Evolutionary conservation across 2,797 vertebrate species (phyloP), one percentile per base, ranked within the genome.

Genomic region (Astyanax mexicanus): DNA sequence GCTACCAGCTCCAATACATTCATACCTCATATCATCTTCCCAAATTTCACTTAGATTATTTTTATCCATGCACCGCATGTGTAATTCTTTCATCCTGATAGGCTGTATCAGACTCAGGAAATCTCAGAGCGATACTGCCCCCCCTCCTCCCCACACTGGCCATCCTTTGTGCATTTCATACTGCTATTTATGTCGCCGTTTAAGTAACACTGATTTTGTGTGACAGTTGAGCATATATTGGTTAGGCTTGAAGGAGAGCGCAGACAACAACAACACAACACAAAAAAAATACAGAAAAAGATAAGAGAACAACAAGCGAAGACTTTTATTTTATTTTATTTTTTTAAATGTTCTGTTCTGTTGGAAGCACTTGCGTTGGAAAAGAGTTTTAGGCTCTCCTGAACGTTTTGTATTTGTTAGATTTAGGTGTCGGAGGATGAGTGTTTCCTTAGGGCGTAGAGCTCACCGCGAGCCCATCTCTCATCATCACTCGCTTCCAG

Each of bases 201-300:
- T 93, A 90, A 89, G 88, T 93, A 93, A 96, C 94, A 79, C 90
- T 97, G 95, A 96, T 96, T 85, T 89, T 89, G 88, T 92, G 86
- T 96, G 96, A 96, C 96, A 97, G 95, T 88, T 95, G 94, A 94
- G 94, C 94, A 93, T 94, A 94, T 92, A 88, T 58, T 92, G 94
- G 91, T 94, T 94, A 91, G 91, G 88, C 92, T 92, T 89, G 94
- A 94, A 93, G 93, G 91, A 89, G 85, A 93, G 92, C 93, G 89
- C 89, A 83, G 92, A 93, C 89, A 88, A 85, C 87, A 92, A 89
- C 87, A 70, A 83, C 88, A 87, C n/a, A n/a, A n/a, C n/a, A 76
- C 69, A 40, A 78, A 27, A 66, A 69, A 84, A 81, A 75, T 58
- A 82, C 87, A 84, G 84, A 89, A 87, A 76, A 89, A 75, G 47